Evolutionary conservation across 2,113 vertebrate genomes (phyloP), one percentile per base, ranked within the genome.

Genomic region (Microcebus griseorufus): DNA sequence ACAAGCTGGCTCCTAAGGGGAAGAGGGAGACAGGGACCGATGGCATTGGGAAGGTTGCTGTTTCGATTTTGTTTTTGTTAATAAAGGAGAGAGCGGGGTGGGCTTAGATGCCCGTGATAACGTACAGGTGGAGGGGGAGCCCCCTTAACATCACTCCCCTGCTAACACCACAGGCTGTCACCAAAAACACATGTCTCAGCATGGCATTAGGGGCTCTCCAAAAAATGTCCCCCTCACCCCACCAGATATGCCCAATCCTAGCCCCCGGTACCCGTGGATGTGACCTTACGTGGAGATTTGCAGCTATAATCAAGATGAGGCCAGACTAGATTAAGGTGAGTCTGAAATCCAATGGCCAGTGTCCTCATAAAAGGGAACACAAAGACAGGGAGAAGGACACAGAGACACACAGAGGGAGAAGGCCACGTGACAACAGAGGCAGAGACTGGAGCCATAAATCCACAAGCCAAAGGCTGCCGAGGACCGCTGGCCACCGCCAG

Each of bases 201-300:
- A 5, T 3, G 12, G 25, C 5, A 2, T 2, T 7, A 13, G 18
- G 39, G 39, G 7, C 4, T 45, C 23, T 48, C 34, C 23, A 9
- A 17, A 17, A 62, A 23, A 34, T 10, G 45, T 18, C 27, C 25
- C n/a, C 39, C 27, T n/a, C 37, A n/a, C 4, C 12, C 27, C 5
- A 22, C 37, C 78, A 51, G 9, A 13, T 32, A 16, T 1, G 7
- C 20, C 32, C 25, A 22, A 9, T 20, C 16, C 70, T 75, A 42
- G 60, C 4, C 5, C 37, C 42, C 5, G 7, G 20, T 22, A 34
- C 53, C 13, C 13, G 5, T 16, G 6, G 32, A 18, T 9, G 3
- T 55, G 23, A 34, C 4, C 4, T 55, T 48, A 37, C 23, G 29
- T 83, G 64, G 70, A 83, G 76, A 82, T 4, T 25, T n/a, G 32